Percentiles rank a stretch among this genome's conserved stretches.
Conservation (phyloP, 2,113 vertebrate species). For the Galeopterus variegatus region DNA sequence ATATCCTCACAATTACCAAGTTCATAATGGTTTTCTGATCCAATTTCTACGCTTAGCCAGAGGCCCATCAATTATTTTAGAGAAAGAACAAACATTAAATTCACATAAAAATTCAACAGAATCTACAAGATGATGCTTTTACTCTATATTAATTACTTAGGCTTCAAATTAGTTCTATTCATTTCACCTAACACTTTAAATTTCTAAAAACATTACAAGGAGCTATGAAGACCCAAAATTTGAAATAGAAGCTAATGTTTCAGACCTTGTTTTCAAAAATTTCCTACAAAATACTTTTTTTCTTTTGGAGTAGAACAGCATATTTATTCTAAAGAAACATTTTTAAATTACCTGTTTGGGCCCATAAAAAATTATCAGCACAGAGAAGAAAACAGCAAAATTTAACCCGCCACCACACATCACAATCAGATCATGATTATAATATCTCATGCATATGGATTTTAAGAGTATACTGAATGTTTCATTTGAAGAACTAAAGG, state of each 20-base stretch:
- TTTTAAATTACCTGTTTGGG: background rate
- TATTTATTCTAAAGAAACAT: background rate
- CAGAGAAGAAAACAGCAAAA: background rate
- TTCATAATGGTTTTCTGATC: constrained; percentile 10
- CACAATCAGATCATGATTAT: background rate
- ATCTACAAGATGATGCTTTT: background rate
- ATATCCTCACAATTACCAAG: background rate
- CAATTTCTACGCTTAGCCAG: constrained; percentile 4
- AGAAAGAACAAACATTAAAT: constrained; percentile 45
- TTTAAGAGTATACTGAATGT: background rate
- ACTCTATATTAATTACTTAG: background rate
- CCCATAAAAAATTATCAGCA: background rate
- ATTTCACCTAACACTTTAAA: constrained; percentile 38
- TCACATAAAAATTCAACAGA: constrained; percentile 24
- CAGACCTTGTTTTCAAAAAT: background rate
- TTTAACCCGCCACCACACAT: background rate
- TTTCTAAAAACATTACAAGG: constrained; percentile 40
- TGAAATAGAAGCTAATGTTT: constrained; percentile 62
- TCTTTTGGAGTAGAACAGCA: background rate
- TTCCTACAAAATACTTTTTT: background rate
- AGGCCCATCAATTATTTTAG: background rate
- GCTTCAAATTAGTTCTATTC: constrained; percentile 23
- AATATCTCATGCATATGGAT: background rate
- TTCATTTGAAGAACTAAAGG: background rate
- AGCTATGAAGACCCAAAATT: constrained; percentile 23